Base-by-base conservation (phyloP, 2,113 vertebrate genomes). In the Lonchura striata region DNA sequence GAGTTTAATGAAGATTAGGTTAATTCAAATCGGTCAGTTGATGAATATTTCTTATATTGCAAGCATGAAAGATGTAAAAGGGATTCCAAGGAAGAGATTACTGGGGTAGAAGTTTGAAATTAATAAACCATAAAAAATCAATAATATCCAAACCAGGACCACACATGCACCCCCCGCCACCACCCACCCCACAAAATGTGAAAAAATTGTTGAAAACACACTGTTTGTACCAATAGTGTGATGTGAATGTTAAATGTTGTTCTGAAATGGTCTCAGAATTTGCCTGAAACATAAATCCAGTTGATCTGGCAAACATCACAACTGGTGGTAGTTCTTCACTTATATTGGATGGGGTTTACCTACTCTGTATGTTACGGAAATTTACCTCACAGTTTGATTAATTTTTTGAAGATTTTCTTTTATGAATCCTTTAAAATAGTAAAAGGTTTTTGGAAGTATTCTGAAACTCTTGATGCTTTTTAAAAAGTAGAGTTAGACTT, bases 111-210 rank as follows among this genome's bases (percentile, higher is more conserved):
- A 53, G 11, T 41, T 88, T 44, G 27, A 70, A 75, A 75, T 24
- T 16, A 82, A 28, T n/a, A 57, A 72, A 8, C 7, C 20, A 68
- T 37, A 3, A 56, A n/a, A 41, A 53, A 3, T 10, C 17, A 57
- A 6, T 15, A 25, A 31, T 42, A n/a, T 13, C 1, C 10, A 59
- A 37, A 17, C 21, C 9, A 41, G n/a, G 21, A 24, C 13, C 30
- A 41, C 23, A 25, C 7, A 31, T 12, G 7, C 7, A 10, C 7
- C 4, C 3, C 10, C 10, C 10, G 2, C 20, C 6, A n/a, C n/a
- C n/a, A n/a, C 6, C 6, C 11, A 3, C 6, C 7, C 4, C 7
- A 13, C 41, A 41, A 27, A 53, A 54, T 33, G 5, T 15, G 10
- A 37, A 65, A 50, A 47, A 35, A 20, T 7, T 16, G 13, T 53